Conservation (phyloP, 2,888 invertebrate species). For the Drosophila neoperkinsi region DNA sequence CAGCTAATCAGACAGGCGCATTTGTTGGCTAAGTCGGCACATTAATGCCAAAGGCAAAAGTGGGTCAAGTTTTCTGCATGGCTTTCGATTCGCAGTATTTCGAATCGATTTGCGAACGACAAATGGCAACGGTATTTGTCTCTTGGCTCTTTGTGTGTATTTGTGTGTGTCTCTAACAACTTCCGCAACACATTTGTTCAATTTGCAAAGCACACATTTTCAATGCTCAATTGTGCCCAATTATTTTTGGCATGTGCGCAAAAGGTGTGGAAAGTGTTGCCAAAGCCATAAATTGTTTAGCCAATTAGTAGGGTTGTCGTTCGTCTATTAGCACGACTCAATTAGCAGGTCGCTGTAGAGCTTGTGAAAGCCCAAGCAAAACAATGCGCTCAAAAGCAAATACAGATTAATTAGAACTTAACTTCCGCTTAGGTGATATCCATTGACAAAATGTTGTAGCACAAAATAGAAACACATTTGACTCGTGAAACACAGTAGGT, state of each 20-base stretch:
- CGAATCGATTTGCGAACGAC: slow-evolving; percentile 61
- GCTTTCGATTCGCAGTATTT: slow-evolving; percentile 43
- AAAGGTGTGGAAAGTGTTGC: slow-evolving; percentile 78
- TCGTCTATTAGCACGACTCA: slow-evolving; percentile 32
- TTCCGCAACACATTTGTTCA: slow-evolving; percentile 77
- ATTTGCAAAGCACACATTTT: slow-evolving; percentile 70
- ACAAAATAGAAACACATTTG: not conserved
- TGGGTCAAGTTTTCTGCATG: slow-evolving; percentile 63
- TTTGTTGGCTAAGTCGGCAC: slow-evolving; percentile 44
- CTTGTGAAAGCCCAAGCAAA: slow-evolving; percentile 6
- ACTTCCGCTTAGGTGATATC: not conserved
- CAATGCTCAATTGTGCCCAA: slow-evolving; percentile 76
- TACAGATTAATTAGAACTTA: slow-evolving; percentile 20
- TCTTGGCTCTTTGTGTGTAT: slow-evolving; percentile 12
- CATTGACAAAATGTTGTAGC: not conserved
- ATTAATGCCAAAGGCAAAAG: slow-evolving; percentile 66
- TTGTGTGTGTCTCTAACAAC: slow-evolving; percentile 61
- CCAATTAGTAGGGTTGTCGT: slow-evolving; percentile 59
- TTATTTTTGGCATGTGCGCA: slow-evolving; percentile 70
- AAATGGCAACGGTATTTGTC: slow-evolving; percentile 62
- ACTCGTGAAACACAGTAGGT: no score
- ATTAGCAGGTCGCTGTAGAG: slow-evolving; percentile 42
- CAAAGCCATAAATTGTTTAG: slow-evolving; percentile 67
- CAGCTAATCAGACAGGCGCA: slow-evolving; percentile 50
- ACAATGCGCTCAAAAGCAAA: not conserved